These are phyloP conservation scores for Brienomyrus brachyistius DNA, from an alignment of 2,113 vertebrate genomes.

Conservation along the genomic window DNA sequence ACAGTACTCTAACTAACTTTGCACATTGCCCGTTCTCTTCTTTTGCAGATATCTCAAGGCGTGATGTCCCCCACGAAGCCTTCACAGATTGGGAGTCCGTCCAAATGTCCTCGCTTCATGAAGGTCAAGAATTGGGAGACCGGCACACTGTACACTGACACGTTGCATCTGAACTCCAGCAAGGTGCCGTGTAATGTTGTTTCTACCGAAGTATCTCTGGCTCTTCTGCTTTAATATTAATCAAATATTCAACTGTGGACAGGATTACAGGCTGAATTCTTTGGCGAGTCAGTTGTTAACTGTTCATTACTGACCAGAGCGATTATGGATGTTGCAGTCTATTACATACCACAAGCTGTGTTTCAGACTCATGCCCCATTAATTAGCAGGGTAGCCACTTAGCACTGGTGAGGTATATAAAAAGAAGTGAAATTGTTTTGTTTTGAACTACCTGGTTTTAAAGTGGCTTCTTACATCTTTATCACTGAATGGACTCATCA, in stretches of 20 bases:
- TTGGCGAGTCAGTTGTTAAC: background rate
- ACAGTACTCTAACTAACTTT: background rate
- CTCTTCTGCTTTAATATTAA: background rate
- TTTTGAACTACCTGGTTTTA: conserved; percentile 52
- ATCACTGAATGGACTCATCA: background rate
- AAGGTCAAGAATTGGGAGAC: conserved; percentile 96
- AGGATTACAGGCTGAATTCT: background rate
- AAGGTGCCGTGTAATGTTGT: conserved; percentile 61
- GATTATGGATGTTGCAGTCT: background rate
- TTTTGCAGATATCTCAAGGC: conserved; percentile 55
- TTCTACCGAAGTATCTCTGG: background rate
- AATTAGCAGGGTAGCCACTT: conserved; percentile 57
- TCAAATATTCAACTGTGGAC: background rate
- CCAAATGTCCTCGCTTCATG: conserved; percentile 86
- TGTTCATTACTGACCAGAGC: background rate
- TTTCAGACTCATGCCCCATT: conserved; percentile 37
- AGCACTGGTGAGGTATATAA: conserved; percentile 36
- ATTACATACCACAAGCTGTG: background rate
- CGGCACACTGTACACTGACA: conserved; percentile 71
- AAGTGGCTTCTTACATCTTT: conserved; percentile 24
- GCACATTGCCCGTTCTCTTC: conserved; percentile 15
- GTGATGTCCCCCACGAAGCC: conserved; percentile 71
- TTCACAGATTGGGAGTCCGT: conserved; percentile 76
- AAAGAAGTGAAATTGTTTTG: conserved; percentile 55
- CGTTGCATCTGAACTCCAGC: conserved; percentile 73